Evolutionary conservation across 1,140 invertebrate species (phyloP).

Genomic region (Ephestia elutella): DNA sequence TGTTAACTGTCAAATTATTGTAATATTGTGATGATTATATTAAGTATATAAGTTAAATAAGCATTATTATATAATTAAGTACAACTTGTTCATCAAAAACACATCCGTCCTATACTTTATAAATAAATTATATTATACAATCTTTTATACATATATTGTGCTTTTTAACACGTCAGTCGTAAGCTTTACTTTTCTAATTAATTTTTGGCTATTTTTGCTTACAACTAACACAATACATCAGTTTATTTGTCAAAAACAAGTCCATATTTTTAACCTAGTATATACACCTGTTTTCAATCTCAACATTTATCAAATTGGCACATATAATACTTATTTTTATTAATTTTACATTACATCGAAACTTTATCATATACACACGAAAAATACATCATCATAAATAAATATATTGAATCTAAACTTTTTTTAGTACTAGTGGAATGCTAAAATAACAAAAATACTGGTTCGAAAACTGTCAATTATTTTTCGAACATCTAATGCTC

Average conservation of each 20-base stretch:
- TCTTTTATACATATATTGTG: background rate
- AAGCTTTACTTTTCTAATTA: background rate
- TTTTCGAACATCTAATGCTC: background rate
- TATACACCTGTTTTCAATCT: background rate
- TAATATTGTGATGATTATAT: too few species aligned
- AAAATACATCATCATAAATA: background rate
- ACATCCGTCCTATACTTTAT: background rate
- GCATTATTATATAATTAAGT: too few species aligned
- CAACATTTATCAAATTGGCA: constrained; percentile 3
- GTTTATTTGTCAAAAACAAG: background rate
- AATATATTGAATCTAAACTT: background rate
- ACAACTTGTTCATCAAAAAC: background rate
- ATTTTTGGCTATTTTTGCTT: background rate
- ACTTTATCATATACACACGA: background rate
- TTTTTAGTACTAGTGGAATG: background rate
- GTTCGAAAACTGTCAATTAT: background rate
- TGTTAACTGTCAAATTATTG: too few species aligned
- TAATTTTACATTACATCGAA: background rate
- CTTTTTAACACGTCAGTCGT: background rate
- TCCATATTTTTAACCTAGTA: background rate
- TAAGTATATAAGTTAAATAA: too few species aligned
- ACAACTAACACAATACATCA: background rate
- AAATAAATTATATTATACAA: background rate
- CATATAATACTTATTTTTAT: background rate
- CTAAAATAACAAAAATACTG: background rate